Evolutionary conservation across 2,888 invertebrate genomes (phyloP).

Genomic region (Eudiplozoon nipponicum): DNA sequence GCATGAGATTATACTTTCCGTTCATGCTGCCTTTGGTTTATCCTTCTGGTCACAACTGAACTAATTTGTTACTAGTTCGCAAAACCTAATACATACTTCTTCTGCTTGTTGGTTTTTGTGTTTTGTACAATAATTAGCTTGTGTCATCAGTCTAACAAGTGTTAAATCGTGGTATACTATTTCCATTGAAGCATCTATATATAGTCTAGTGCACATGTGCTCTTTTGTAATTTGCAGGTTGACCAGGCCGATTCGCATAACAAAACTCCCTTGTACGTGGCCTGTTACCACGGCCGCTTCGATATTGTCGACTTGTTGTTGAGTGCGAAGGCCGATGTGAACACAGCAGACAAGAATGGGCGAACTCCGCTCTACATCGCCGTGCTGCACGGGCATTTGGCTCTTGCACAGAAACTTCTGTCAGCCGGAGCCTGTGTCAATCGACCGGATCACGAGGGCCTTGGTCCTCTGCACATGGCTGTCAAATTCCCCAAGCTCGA

Average conservation of each 20-base stretch:
- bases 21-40: too few relatives aligned
- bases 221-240: neutral
- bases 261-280: conserved; percentile 17
- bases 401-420: conserved; percentile 14
- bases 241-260: conserved; percentile 17
- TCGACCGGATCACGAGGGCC: conserved; percentile 18
- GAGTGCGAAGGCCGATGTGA: conserved; percentile 10
- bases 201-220: neutral
- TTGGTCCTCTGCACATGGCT: conserved; percentile 22
- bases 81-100: too few relatives aligned
- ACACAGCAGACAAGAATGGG: conserved; percentile 17
- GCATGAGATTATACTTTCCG: too few relatives aligned
- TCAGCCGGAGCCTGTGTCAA: conserved; percentile 14
- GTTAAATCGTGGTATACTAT: too few relatives aligned
- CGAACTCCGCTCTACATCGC: conserved; percentile 17
- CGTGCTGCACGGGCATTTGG: conserved; percentile 16
- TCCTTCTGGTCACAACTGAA: too few relatives aligned
- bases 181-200: too few relatives aligned
- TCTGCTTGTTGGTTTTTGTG: too few relatives aligned
- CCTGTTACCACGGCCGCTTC: conserved; percentile 16
- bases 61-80: too few relatives aligned
- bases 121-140: too few relatives aligned
- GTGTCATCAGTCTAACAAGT: too few relatives aligned
- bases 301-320: conserved; percentile 16
- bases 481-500: conserved; percentile 19